Evolutionary conservation across 2,888 invertebrate genomes (phyloP).

Genomic region (Agrotis clavis): DNA sequence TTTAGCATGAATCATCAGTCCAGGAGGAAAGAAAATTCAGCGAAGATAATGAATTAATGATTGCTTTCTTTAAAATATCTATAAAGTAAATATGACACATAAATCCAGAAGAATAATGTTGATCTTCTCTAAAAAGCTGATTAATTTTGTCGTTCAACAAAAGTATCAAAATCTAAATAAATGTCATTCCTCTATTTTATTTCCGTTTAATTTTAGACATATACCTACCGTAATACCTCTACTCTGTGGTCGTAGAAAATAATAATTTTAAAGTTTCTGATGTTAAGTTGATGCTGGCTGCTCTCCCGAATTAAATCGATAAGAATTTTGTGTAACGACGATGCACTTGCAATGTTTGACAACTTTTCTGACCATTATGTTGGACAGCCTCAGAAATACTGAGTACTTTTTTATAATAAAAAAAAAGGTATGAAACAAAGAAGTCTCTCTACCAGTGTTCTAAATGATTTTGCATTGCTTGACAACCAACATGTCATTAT

Average conservation of each 20-base stretch:
- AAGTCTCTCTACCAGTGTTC: too few relatives aligned
- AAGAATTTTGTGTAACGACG: constrained; percentile 70
- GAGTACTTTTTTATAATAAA: constrained; percentile 15
- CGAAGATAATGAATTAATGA: too few relatives aligned
- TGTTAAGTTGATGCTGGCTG: constrained; percentile 64
- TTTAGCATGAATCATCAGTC: too few relatives aligned
- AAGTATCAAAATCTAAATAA: neutral
- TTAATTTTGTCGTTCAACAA: too few relatives aligned
- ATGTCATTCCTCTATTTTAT: neutral
- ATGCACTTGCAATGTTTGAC: constrained; percentile 50
- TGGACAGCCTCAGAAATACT: constrained; percentile 49
- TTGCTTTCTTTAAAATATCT: too few relatives aligned
- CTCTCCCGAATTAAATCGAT: constrained; percentile 67
- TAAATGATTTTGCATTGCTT: too few relatives aligned
- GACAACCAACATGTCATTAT: too few relatives aligned
- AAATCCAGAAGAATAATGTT: too few relatives aligned
- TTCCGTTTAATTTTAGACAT: neutral
- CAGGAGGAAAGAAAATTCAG: too few relatives aligned
- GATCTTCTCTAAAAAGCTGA: too few relatives aligned
- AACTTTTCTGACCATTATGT: constrained; percentile 61
- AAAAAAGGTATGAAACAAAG: neutral
- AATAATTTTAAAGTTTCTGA: constrained; percentile 65
- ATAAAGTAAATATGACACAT: too few relatives aligned
- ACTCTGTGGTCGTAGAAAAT: constrained; percentile 55
- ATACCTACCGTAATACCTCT: neutral